Conservation (phyloP, 2,113 vertebrate species). For the Caracal caracal region DNA sequence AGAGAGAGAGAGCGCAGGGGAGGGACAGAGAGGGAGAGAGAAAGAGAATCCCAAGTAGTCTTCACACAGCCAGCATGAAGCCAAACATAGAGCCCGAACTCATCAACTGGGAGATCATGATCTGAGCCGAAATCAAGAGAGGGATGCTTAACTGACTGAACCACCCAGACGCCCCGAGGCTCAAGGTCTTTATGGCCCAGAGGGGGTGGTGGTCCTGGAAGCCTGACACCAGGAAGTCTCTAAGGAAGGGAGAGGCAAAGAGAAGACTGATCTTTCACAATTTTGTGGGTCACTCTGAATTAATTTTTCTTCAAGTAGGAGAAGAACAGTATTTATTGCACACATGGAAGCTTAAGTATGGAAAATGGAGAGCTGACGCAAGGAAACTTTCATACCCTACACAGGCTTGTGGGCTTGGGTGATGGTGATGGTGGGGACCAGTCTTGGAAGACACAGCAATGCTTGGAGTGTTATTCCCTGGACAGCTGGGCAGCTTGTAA, state of each 20-base stretch:
- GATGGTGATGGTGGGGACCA: neutral
- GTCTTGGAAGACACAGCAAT: neutral
- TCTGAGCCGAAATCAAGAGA: too few species aligned
- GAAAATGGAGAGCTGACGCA: neutral
- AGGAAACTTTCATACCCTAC: neutral
- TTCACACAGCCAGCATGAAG: too few species aligned
- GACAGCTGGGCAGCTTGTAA: neutral
- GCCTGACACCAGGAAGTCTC: neutral
- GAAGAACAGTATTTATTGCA: neutral
- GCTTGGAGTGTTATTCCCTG: neutral
- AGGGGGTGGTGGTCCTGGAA: neutral
- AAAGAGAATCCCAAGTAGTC: too few species aligned
- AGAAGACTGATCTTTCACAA: neutral
- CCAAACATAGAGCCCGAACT: too few species aligned
- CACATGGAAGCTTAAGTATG: neutral
- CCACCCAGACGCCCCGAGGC: too few species aligned
- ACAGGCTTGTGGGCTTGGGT: neutral
- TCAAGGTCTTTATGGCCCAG: too few species aligned
- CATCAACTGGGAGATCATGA: too few species aligned
- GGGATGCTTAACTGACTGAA: too few species aligned
- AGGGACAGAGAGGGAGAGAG: too few species aligned
- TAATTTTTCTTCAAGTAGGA: slow-evolving; percentile 10
- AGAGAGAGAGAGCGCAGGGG: too few species aligned
- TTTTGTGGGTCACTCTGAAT: slow-evolving; percentile 13
- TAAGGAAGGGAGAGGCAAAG: neutral